phyloP scores from a whole-genome alignment of 92 coral and sea anemone genomes.

The Epizoanthus scotinus region DNA sequence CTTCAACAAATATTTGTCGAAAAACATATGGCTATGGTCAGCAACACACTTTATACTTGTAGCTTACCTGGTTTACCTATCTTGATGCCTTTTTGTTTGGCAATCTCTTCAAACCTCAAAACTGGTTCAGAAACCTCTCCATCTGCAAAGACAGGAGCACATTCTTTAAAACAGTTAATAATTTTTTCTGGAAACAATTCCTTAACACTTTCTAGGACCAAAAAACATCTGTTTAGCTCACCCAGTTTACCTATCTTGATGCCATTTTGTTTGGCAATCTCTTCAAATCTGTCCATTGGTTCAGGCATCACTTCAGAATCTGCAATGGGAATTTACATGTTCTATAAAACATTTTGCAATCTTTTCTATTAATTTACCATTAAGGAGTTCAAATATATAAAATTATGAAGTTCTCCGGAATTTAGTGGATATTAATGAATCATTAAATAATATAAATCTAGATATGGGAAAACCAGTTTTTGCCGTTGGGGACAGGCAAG shows the following conservation, averaged over 20 bases:
- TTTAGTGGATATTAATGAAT: too few relatives aligned
- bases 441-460: too few relatives aligned
- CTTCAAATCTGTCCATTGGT: slow-evolving; percentile 47
- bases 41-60: neutral
- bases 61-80: slow-evolving; percentile 43
- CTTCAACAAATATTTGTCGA: too few relatives aligned
- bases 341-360: too few relatives aligned
- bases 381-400: too few relatives aligned
- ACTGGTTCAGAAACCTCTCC: neutral
- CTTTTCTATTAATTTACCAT: too few relatives aligned
- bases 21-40: neutral
- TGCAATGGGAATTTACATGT: neutral
- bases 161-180: neutral
- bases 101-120: slow-evolving; percentile 58
- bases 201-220: too few relatives aligned
- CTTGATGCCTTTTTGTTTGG: slow-evolving; percentile 70
- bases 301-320: neutral
- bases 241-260: slow-evolving; percentile 69
- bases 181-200: too few relatives aligned
- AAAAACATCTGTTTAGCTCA: too few relatives aligned
- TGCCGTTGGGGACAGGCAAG: too few relatives aligned
- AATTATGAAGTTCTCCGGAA: too few relatives aligned
- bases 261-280: slow-evolving; percentile 64
- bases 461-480: too few relatives aligned
- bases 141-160: slow-evolving; percentile 19